phyloP scores from a whole-genome alignment of 2,888 invertebrate genomes.

The Tanytarsus gracilentus region DNA sequence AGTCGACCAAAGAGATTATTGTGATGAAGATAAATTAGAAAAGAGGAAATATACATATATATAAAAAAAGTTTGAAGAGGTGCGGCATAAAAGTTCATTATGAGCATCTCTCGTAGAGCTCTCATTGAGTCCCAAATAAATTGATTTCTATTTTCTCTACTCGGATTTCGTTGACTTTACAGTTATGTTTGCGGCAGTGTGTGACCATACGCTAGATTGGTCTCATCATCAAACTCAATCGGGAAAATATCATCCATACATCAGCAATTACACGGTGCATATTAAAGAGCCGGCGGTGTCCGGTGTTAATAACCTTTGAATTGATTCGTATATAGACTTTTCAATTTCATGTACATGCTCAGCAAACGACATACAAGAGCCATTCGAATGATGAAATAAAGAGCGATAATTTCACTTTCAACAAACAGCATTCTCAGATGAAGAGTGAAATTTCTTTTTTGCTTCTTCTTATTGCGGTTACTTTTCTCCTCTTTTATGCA shows the following conservation, averaged over 20 bases:
- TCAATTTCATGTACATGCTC: background rate
- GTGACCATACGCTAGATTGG: too few species aligned
- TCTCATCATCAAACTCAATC: too few species aligned
- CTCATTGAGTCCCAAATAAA: slow-evolving; percentile 1
- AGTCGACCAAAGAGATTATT: background rate
- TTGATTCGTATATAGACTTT: background rate
- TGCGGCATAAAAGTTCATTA: background rate
- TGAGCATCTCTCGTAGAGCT: slow-evolving; percentile 12
- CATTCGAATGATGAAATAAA: background rate
- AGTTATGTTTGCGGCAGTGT: too few species aligned
- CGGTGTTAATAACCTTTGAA: slow-evolving; percentile 6
- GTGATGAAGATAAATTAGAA: background rate
- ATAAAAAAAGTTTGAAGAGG: background rate
- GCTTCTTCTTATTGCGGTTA: background rate
- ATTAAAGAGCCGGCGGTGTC: too few species aligned
- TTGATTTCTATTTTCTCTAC: slow-evolving; percentile 3
- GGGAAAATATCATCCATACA: too few species aligned
- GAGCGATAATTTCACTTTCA: slow-evolving; percentile 21
- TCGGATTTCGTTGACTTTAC: background rate
- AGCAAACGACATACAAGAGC: too few species aligned
- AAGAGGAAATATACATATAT: background rate
- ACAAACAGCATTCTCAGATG: slow-evolving; percentile 23
- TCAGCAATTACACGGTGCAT: too few species aligned
- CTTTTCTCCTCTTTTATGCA: background rate
- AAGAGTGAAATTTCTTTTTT: slow-evolving; percentile 22